Percentiles rank a stretch among this genome's conserved stretches.
phyloP scores from a whole-genome alignment of 2,797 vertebrate species.

The Hemitrygon akajei region DNA sequence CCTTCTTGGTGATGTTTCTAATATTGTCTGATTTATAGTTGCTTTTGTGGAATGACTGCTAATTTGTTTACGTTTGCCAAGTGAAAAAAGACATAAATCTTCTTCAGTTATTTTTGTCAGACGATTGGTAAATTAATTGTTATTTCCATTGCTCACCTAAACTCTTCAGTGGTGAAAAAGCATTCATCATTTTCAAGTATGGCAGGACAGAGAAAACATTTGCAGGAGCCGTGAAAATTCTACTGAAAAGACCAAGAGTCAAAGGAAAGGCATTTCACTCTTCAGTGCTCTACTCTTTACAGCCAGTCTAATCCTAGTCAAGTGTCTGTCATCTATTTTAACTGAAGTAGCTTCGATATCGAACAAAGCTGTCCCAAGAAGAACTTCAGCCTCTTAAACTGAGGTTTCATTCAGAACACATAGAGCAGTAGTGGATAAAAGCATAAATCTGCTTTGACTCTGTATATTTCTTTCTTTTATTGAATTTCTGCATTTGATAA shows the following conservation, averaged over 20 bases:
- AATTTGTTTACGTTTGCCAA: not conserved
- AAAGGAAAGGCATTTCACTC: not conserved
- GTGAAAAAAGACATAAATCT: not conserved
- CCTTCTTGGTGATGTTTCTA: not conserved
- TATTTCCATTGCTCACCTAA: not conserved
- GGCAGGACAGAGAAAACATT: not conserved
- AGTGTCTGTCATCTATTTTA: constrained; percentile 4
- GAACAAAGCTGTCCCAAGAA: not conserved
- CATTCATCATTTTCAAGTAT: not conserved
- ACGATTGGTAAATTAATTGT: not conserved
- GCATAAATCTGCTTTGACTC: not conserved
- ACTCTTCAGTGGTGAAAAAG: not conserved
- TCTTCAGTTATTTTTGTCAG: not conserved
- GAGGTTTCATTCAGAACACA: not conserved
- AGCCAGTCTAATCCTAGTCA: not conserved
- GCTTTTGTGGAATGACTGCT: not conserved
- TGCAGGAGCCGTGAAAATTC: not conserved
- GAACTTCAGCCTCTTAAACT: not conserved
- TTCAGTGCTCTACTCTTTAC: not conserved
- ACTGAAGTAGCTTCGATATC: not conserved
- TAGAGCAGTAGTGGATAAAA: not conserved
- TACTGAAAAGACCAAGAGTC: not conserved
- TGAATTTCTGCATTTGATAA: not conserved
- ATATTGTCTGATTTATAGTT: not conserved
- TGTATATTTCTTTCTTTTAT: not conserved